These are phyloP conservation scores for Harlomillsia oculata DNA, from an alignment of 1,140 invertebrate species.

Conservation along the genomic window DNA sequence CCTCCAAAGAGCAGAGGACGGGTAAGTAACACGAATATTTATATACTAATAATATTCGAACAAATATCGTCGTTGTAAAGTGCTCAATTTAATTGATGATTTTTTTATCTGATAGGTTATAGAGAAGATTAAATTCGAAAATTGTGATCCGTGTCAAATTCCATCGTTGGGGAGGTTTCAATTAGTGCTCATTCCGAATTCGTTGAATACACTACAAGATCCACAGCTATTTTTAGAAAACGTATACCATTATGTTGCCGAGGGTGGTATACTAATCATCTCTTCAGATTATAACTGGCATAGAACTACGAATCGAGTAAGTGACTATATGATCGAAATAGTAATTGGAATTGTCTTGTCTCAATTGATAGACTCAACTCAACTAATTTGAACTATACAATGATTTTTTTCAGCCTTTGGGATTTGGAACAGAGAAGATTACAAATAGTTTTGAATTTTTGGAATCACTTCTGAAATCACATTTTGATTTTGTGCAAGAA, in stretches of 20 bases:
- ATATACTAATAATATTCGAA: not conserved
- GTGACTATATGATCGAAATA: not conserved
- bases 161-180: conserved; percentile 27
- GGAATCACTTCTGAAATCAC: conserved; percentile 1
- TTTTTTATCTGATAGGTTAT: conserved; percentile 4
- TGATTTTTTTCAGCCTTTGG: conserved; percentile 12
- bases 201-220: conserved; percentile 12
- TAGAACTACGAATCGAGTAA: conserved; percentile 20
- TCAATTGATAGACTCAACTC: too few species aligned
- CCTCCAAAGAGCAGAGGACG: not conserved
- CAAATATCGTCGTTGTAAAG: not conserved
- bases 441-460: conserved; percentile 23
- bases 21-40: not conserved
- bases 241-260: conserved; percentile 14
- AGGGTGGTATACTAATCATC: conserved; percentile 27
- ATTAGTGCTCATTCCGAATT: conserved; percentile 23
- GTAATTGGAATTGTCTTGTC: not conserved
- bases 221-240: conserved; percentile 20
- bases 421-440: conserved; percentile 11
- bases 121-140: conserved; percentile 23
- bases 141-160: conserved; percentile 11
- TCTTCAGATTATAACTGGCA: conserved; percentile 33
- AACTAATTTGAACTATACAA: too few species aligned
- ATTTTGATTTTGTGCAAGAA: conserved; percentile 22
- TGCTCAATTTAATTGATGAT: not conserved